Evolutionary conservation across 92 coral and sea anemone genomes (phyloP), one percentile per base, ranked within the genome.

Genomic region (Phenganax stokvisi): DNA sequence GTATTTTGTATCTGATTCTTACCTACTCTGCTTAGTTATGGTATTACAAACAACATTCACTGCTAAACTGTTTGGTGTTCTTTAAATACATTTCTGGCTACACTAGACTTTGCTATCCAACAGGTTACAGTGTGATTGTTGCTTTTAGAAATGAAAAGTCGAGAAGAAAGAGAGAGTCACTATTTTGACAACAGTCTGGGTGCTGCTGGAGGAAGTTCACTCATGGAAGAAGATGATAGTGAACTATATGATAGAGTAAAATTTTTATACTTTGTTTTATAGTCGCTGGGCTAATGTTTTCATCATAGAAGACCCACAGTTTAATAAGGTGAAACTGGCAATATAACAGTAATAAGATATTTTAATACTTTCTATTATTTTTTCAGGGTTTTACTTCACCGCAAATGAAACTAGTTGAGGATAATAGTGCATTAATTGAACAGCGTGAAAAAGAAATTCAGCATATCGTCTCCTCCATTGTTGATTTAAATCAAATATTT

Each of bases 361-460:
- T 54, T 57, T 25, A 53, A n/a, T 9, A 56, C 57, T 59, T 62
- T 72, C 8, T 76, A 27, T 60, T 73, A 17, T 58, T 10, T 76
- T 62, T 72, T 27, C 87, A 93, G 98, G 98, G 98, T 57, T 93
- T 93, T 83, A 93, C 98, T 7, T 80, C 92, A 3, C 89, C 91
- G 30, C 98, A 93, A 79, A 88, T 91, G 97, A 89, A 92, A 81
- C 83, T 93, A 69, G 98, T 89, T 16, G 98, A 93, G 79, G 97
- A 88, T 69, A 91, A 91, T 56, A 25, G 87, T 12, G 91, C 93
- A 25, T 3, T 91, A 9, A 83, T 91, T 56, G 98, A 93, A 75
- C 98, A 92, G 30, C 87, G 98, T 75, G 98, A 93, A 84, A 93
- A 93, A 67, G 98, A 93, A 80, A 93, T 93, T 47, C 98, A 93